Conservation (phyloP, 2,113 vertebrate genomes). For the Carlito syrichta region DNA sequence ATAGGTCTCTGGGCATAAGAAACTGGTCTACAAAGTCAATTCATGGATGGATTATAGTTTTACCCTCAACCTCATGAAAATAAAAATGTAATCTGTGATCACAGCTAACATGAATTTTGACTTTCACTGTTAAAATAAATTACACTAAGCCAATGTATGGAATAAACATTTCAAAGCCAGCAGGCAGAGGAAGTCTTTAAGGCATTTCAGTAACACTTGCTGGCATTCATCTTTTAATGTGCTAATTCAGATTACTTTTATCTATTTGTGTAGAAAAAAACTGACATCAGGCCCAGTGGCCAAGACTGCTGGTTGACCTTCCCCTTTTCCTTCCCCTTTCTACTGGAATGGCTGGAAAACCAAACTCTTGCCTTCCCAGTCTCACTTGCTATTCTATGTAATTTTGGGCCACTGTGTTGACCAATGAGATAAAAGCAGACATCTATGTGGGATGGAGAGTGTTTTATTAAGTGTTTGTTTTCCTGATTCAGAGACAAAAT, state of each 20-base stretch:
- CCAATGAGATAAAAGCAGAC: neutral
- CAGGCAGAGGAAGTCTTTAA: neutral
- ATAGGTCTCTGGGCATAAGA: neutral
- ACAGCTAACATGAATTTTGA: constrained; percentile 25
- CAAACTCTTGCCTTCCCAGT: neutral
- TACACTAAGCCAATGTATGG: neutral
- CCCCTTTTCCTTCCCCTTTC: neutral
- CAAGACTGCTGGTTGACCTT: neutral
- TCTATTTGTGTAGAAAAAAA: neutral
- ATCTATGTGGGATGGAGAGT: neutral
- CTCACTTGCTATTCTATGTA: neutral
- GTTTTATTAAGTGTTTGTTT: neutral
- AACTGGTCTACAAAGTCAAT: neutral
- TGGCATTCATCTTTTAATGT: neutral
- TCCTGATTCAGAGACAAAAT: neutral
- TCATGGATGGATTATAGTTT: neutral
- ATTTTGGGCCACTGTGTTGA: neutral
- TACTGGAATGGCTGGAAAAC: too few relatives aligned
- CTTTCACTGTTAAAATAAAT: neutral
- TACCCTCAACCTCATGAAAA: neutral
- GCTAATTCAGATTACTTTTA: neutral
- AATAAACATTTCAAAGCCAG: constrained; percentile 22
- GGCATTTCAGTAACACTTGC: neutral
- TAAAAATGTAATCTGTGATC: neutral
- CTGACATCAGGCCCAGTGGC: neutral